phyloP scores from a whole-genome alignment of 2,797 vertebrate genomes.

The Malacoraja senta region DNA sequence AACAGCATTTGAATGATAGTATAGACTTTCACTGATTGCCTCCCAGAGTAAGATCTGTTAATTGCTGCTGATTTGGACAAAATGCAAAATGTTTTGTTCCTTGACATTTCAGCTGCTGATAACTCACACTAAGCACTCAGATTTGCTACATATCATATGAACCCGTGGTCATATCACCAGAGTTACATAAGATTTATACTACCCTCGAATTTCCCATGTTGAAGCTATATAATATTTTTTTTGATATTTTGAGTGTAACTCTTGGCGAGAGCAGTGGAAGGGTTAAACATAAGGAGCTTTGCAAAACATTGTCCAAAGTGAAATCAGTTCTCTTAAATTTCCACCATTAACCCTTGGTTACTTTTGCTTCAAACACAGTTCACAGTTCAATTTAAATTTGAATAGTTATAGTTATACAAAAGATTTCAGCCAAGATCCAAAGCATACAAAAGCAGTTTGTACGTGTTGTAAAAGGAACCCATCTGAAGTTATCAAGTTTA shows the following conservation, averaged over 20 bases:
- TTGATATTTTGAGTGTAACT: neutral
- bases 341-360: neutral
- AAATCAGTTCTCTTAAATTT: neutral
- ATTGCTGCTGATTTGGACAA: neutral
- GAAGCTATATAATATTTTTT: neutral
- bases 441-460: neutral
- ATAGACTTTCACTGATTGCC: neutral
- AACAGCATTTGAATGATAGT: neutral
- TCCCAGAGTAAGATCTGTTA: neutral
- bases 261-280: neutral
- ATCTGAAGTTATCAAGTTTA: neutral
- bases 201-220: neutral
- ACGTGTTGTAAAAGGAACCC: too few relatives aligned
- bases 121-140: neutral
- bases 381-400: neutral
- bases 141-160: neutral
- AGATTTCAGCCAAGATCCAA: neutral
- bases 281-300: neutral
- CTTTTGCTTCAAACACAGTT: neutral
- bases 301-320: neutral
- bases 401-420: neutral
- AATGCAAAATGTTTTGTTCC: neutral
- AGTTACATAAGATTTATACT: neutral
- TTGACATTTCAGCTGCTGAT: neutral
- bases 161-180: neutral